Evolutionary conservation across 2,888 invertebrate species (phyloP), one percentile per base, ranked within the genome.

Genomic region (Clanis bilineata): DNA sequence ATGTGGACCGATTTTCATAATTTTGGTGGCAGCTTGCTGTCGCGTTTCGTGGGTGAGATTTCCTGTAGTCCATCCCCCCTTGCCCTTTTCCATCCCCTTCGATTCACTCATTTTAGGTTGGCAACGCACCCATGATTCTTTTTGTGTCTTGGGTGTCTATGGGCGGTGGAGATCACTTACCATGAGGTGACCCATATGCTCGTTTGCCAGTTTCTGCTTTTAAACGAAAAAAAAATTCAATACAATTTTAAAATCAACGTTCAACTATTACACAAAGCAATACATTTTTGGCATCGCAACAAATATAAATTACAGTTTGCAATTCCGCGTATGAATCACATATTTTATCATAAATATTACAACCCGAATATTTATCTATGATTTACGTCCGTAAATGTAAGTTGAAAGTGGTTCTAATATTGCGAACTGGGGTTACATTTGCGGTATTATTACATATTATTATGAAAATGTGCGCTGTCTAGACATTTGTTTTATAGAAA

Each of bases 261-360:
- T 15, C 1, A n/a, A 5, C 28, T 28, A 28, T n/a, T n/a, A n/a
- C n/a, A n/a, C n/a, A 22, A 9, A 44, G 15, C 47, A 15, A 9
- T 28, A 51, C 9, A 18, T 51, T 41, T 41, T 21, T 23, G 39
- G 21, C 32, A 32, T 18, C 23, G 9, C 41, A 41, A 18, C 21
- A 25, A 22, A 55, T 59, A 55, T 59, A 55, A 54, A 59, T 59
- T 41, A 55, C 22, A 32, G 23, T 57, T 38, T 15, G 57, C 45
- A 38, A 47, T 47, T 51, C 39, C 39, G 47, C 38, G 38, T 58
- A 25, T 51, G 58, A 18, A 23, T 38, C 39, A 58, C 45, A 54
- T 51, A 58, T 59, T 59, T 59, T 22, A 54, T 41, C 38, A 43
- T 28, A 41, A 28, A 47, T 54, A 43, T 54, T 43, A 54, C 38